A percentile compares a stretch with the other conserved stretches of the same genome.
Conservation (phyloP, 2,797 vertebrate genomes). For the Poecilia gillii region DNA sequence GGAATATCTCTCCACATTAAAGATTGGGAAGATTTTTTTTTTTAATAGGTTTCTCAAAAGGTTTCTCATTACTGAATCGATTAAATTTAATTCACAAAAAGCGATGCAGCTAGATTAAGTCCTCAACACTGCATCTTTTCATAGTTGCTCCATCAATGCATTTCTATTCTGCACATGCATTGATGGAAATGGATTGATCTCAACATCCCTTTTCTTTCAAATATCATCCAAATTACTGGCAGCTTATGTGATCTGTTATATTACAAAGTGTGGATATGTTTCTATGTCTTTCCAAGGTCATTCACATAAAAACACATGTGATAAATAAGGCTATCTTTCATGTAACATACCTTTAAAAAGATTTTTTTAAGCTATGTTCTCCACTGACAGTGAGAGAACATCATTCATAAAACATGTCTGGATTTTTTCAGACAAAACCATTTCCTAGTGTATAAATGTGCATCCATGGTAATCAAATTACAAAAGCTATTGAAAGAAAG, state of each 20-base stretch:
- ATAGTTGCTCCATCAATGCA: background rate
- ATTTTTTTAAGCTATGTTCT: background rate
- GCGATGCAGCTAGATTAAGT: background rate
- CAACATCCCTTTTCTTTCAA: background rate
- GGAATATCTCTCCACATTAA: background rate
- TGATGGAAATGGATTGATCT: background rate
- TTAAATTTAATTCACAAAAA: background rate
- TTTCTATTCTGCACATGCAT: background rate
- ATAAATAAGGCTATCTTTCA: background rate
- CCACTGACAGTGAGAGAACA: background rate
- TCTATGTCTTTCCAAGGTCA: background rate
- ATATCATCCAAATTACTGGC: background rate
- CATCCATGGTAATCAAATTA: background rate
- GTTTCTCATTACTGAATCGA: background rate
- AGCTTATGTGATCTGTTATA: background rate
- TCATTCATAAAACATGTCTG: background rate
- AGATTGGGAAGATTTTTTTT: background rate
- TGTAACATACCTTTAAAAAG: background rate
- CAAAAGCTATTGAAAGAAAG: background rate
- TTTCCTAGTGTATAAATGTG: background rate
- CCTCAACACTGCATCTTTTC: background rate
- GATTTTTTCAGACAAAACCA: background rate
- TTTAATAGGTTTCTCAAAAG: background rate
- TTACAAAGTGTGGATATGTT: background rate
- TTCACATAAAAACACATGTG: background rate